Evolutionary conservation across 2,113 vertebrate genomes (phyloP).

Genomic region (Nycticryphes semicollaris): DNA sequence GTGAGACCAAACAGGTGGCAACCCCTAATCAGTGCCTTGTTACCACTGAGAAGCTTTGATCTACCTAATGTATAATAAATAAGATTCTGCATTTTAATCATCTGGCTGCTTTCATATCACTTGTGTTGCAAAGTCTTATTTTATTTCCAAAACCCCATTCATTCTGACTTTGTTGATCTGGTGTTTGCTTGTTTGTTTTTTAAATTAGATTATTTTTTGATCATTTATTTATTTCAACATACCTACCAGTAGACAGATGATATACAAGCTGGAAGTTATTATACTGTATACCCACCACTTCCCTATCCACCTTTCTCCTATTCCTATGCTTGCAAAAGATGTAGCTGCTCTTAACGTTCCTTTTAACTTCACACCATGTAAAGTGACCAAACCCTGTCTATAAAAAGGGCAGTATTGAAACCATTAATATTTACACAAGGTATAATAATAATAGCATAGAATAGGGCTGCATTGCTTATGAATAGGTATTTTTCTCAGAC

Average conservation of each 20-base stretch:
- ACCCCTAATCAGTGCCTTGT: conserved; percentile 26
- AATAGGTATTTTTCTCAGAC: neutral
- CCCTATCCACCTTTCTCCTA: neutral
- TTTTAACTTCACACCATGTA: neutral
- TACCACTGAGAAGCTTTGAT: conserved; percentile 69
- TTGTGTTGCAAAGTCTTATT: conserved; percentile 33
- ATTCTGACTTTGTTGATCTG: conserved; percentile 38
- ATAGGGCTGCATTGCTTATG: neutral
- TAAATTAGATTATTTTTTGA: conserved; percentile 63
- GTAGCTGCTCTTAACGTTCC: neutral
- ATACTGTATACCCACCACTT: neutral
- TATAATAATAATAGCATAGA: neutral
- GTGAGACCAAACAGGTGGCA: conserved; percentile 65
- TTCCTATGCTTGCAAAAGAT: neutral
- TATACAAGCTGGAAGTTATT: conserved; percentile 36
- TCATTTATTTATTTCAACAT: conserved; percentile 72
- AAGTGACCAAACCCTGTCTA: neutral
- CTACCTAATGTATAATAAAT: conserved; percentile 76
- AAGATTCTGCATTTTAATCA: conserved; percentile 71
- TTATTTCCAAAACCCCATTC: conserved; percentile 42
- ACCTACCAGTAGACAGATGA: conserved; percentile 30
- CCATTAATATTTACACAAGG: neutral
- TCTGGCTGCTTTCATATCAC: conserved; percentile 52
- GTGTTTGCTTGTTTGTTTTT: neutral
- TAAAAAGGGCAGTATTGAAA: neutral